These are phyloP conservation scores for Furnarius figulus DNA, from an alignment of 2,113 vertebrate species.

Conservation along the genomic window DNA sequence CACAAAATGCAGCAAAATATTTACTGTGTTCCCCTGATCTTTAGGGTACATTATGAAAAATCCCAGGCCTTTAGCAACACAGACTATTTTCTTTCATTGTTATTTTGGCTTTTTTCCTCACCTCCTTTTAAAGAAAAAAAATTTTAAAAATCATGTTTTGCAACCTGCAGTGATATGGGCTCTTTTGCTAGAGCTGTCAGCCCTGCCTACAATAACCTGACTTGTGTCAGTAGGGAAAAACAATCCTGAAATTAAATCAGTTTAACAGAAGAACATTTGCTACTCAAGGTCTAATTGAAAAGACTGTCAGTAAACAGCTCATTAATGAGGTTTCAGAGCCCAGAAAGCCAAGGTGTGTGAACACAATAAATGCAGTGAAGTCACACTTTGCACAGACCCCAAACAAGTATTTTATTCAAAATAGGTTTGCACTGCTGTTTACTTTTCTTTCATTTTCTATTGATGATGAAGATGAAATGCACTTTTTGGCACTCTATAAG, in stretches of 20 bases:
- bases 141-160: neutral
- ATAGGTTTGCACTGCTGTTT: neutral
- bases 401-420: constrained; percentile 4
- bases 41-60: neutral
- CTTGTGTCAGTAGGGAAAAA: neutral
- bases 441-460: neutral
- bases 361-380: neutral
- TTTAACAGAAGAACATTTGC: neutral
- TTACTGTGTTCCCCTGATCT: neutral
- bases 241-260: neutral
- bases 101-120: neutral
- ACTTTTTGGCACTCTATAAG: neutral
- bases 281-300: constrained; percentile 12
- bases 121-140: neutral
- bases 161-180: neutral
- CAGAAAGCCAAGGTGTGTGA: neutral
- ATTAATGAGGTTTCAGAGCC: neutral
- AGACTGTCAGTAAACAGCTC: constrained; percentile 8
- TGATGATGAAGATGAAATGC: constrained; percentile 49
- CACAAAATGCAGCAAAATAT: neutral
- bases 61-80: neutral
- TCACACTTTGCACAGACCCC: neutral
- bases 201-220: neutral
- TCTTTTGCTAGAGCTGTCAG: neutral
- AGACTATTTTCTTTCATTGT: neutral